Conservation (phyloP, 2,113 vertebrate genomes). For the Dasyornis broadbenti region DNA sequence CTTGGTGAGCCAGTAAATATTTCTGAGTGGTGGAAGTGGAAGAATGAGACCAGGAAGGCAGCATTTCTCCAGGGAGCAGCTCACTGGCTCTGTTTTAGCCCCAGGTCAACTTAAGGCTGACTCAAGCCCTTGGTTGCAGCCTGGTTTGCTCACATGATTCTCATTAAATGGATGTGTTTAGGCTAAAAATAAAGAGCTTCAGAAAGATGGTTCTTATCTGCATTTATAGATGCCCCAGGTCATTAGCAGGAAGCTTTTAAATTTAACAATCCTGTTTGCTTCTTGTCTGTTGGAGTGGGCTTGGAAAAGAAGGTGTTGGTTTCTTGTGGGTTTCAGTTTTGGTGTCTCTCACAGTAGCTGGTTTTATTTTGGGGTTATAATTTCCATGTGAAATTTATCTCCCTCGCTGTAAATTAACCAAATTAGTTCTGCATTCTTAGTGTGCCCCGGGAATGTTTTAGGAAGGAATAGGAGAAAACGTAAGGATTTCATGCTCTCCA, state of each 20-base stretch:
- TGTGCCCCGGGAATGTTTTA: background rate
- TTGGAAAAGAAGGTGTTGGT: background rate
- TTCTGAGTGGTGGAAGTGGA: background rate
- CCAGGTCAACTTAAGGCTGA: background rate
- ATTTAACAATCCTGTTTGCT: background rate
- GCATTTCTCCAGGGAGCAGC: background rate
- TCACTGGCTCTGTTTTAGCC: background rate
- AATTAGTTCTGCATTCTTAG: background rate
- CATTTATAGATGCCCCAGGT: background rate
- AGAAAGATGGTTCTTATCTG: background rate
- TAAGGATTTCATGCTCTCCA: background rate
- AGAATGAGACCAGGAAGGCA: background rate
- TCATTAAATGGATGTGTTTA: background rate
- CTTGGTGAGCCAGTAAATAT: background rate
- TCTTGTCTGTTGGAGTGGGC: background rate
- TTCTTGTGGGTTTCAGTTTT: background rate
- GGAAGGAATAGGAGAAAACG: background rate
- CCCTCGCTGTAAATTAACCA: background rate
- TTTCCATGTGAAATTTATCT: background rate
- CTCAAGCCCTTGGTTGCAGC: background rate
- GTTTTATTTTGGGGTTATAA: background rate
- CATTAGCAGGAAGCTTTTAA: constrained; percentile 35
- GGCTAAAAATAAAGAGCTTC: background rate
- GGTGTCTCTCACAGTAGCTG: background rate
- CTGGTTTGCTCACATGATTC: background rate